A percentile compares a stretch with the other conserved stretches of the same genome.
Evolutionary conservation across 2,113 vertebrate genomes (phyloP).

Genomic region (Phycodurus eques): DNA sequence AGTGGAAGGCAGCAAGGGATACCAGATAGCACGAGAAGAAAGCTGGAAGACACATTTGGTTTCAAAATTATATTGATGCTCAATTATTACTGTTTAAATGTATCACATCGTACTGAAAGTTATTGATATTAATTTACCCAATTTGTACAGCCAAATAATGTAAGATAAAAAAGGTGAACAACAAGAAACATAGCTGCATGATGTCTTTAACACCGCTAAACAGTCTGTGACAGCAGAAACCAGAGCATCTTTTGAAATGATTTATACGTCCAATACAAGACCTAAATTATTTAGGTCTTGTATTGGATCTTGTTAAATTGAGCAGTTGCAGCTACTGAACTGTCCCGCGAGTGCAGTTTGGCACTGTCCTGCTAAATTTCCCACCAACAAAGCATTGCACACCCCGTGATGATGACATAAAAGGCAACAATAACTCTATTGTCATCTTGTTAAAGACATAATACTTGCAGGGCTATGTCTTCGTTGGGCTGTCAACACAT

Average conservation of each 20-base stretch:
- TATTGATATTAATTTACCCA: too few species aligned
- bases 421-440: slow-evolving; percentile 36
- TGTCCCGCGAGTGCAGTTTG: slow-evolving; percentile 19
- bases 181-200: too few species aligned
- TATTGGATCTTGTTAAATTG: not conserved
- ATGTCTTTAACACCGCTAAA: not conserved
- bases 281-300: not conserved
- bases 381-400: slow-evolving; percentile 21
- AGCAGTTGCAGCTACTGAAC: not conserved
- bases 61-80: too few species aligned
- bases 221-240: not conserved
- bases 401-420: slow-evolving; percentile 27
- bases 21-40: too few species aligned
- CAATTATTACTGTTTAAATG: too few species aligned
- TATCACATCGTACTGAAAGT: too few species aligned
- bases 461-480: not conserved
- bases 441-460: slow-evolving; percentile 17
- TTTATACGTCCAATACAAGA: not conserved
- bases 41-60: too few species aligned
- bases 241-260: not conserved
- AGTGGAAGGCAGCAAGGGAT: too few species aligned
- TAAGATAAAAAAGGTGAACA: too few species aligned
- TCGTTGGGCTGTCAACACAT: not conserved
- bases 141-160: too few species aligned
- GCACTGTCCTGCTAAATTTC: slow-evolving; percentile 31